phyloP scores from a whole-genome alignment of 2,113 vertebrate species.

The Hymenochirus boettgeri region DNA sequence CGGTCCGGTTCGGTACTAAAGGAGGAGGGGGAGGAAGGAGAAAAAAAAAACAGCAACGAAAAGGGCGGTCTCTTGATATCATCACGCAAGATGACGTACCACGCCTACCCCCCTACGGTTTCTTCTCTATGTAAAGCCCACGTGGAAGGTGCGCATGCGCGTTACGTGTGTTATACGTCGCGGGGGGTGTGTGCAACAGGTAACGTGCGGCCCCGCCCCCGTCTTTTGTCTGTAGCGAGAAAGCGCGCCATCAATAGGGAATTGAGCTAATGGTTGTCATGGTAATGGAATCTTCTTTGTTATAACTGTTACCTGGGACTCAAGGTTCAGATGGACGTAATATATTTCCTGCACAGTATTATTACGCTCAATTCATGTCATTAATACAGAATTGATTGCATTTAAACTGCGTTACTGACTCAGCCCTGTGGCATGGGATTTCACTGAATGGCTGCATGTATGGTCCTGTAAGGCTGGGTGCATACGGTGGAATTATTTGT shows the following conservation, averaged over 20 bases:
- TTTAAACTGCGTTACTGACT: no score
- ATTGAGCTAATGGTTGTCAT: constrained; percentile 10
- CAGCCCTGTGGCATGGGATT: no score
- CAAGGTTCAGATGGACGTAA: no score
- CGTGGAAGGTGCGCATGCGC: constrained; percentile 10
- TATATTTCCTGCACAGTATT: no score
- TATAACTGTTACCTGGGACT: no score
- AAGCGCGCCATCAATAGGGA: not conserved
- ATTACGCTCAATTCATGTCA: no score
- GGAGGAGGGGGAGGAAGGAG: no score
- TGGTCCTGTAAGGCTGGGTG: no score
- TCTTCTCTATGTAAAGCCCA: not conserved
- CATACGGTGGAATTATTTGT: no score
- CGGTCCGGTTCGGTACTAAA: constrained; percentile 37
- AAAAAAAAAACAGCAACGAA: not conserved
- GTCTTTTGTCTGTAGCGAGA: constrained; percentile 15
- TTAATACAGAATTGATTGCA: no score
- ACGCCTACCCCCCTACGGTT: constrained; percentile 19
- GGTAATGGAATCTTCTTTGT: no score
- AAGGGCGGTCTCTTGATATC: constrained; percentile 24
- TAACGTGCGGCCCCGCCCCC: not conserved
- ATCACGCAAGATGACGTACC: constrained; percentile 20
- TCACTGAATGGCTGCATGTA: no score
- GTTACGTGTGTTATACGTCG: not conserved
- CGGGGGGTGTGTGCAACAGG: constrained; percentile 19